These are phyloP conservation scores for Falcunculus frontatus DNA, from an alignment of 2,113 vertebrate genomes.

Conservation along the genomic window DNA sequence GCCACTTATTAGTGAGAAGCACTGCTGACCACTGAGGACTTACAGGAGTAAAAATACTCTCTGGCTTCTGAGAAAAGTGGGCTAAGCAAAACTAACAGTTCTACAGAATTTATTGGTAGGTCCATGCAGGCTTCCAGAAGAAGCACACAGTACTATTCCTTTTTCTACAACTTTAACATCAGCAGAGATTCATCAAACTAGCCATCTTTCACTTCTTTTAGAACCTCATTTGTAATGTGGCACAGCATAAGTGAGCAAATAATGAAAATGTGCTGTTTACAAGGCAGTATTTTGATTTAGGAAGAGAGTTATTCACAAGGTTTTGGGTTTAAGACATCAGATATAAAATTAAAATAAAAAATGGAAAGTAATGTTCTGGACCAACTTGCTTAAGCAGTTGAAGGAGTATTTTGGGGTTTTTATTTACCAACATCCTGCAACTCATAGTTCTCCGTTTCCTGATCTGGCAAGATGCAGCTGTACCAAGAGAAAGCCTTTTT, in stretches of 20 bases:
- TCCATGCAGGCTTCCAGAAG: not conserved
- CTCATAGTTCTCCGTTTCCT: not conserved
- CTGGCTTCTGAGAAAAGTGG: not conserved
- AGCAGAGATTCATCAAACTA: not conserved
- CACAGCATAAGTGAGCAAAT: not conserved
- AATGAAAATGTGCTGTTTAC: not conserved
- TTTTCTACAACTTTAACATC: not conserved
- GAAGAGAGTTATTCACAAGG: not conserved
- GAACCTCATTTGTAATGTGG: not conserved
- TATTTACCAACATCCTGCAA: not conserved
- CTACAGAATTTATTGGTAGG: not conserved
- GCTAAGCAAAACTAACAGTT: not conserved
- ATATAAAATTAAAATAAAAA: not conserved
- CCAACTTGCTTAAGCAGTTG: not conserved
- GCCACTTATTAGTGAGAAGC: not conserved
- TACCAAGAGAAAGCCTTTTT: not conserved
- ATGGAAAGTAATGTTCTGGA: not conserved
- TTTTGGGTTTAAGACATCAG: not conserved
- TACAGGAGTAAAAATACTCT: not conserved
- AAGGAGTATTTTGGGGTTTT: not conserved
- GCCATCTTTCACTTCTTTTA: not conserved
- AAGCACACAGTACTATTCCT: not conserved
- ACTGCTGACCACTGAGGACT: not conserved
- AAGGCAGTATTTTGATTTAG: not conserved
- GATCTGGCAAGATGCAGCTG: not conserved